These are phyloP conservation scores for Phoeniculus purpureus DNA, from an alignment of 2,797 vertebrate genomes.

Conservation along the genomic window DNA sequence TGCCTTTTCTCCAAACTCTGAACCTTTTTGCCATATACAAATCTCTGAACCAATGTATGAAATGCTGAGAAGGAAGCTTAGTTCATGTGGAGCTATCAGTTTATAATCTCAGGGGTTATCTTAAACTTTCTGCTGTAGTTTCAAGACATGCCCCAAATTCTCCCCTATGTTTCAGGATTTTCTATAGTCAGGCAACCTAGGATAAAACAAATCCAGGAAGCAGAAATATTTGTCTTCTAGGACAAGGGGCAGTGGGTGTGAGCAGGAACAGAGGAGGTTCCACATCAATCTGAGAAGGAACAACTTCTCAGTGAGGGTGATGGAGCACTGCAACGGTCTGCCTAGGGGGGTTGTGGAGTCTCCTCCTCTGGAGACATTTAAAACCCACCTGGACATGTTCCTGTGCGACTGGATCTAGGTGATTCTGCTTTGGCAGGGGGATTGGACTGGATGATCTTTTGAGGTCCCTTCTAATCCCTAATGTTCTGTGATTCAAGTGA, in stretches of 20 bases:
- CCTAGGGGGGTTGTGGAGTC: too few relatives aligned
- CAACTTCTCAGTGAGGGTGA: too few relatives aligned
- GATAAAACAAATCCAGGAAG: not conserved
- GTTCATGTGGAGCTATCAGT: not conserved
- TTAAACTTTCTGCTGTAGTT: not conserved
- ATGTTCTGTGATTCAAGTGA: not conserved
- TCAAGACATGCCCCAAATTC: not conserved
- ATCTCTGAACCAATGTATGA: fast-evolving
- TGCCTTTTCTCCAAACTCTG: not conserved
- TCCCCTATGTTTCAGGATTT: not conserved
- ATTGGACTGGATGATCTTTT: too few relatives aligned
- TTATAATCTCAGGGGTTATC: not conserved
- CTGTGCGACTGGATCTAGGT: too few relatives aligned
- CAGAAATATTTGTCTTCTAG: not conserved
- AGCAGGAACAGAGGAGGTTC: too few relatives aligned
- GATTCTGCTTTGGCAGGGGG: too few relatives aligned
- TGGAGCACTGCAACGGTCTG: too few relatives aligned
- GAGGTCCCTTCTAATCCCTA: too few relatives aligned
- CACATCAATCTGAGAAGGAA: too few relatives aligned
- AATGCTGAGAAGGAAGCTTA: not conserved
- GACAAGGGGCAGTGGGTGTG: too few relatives aligned
- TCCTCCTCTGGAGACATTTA: too few relatives aligned
- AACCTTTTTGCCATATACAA: not conserved
- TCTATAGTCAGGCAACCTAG: not conserved
- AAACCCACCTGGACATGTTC: too few relatives aligned